Base-by-base conservation (phyloP, 2,797 vertebrate species). In the Stomatorhinus walkeri region DNA sequence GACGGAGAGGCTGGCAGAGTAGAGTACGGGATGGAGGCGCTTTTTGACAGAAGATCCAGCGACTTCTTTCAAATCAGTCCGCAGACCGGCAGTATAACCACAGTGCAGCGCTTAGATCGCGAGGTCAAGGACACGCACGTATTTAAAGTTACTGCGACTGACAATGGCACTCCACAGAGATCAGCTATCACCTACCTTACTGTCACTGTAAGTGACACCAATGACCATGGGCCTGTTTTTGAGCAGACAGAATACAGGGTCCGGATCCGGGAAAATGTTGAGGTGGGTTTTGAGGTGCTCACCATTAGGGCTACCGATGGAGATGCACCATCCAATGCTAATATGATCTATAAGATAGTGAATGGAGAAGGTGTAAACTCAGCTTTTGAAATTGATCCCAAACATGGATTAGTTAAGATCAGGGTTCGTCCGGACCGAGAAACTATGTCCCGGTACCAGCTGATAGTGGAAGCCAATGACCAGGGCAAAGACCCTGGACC, bases 401-500 rank as follows among this genome's bases (percentile, higher is more conserved):
- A 96, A 3, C 97, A 97, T 0, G 98, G 98, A 0, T 95, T 99
- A 19, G 97, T 99, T 89, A 96, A 96, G 92, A 98, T 98, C 5
- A 92, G 95, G 4, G 96, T 97, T 2, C 93, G 91, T 0, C 96
- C 98, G 2, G 98, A 99, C 92, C 95, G 98, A 0, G 98, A 99
- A 93, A 95, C 95, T 6, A 93, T 95, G 49, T 93, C 96, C 0
- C 94, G 96, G 87, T 98, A 98, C 91, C 96, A 95, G 91, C 94
- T 99, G 61, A 97, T 98, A 12, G 98, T 99, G 19, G 98, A 99
- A 92, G 98, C 98, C 90, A 97, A 97, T 0, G 98, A 99, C 93
- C 98, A 98, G 93, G 98, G 98, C 32, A 98, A 97, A 91, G 97
- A 99, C 85, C 97, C 98, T 0, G 96, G 96, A 0, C 97, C 98